These are phyloP conservation scores for Caranx ignobilis DNA, from an alignment of 2,113 vertebrate species.

Conservation along the genomic window DNA sequence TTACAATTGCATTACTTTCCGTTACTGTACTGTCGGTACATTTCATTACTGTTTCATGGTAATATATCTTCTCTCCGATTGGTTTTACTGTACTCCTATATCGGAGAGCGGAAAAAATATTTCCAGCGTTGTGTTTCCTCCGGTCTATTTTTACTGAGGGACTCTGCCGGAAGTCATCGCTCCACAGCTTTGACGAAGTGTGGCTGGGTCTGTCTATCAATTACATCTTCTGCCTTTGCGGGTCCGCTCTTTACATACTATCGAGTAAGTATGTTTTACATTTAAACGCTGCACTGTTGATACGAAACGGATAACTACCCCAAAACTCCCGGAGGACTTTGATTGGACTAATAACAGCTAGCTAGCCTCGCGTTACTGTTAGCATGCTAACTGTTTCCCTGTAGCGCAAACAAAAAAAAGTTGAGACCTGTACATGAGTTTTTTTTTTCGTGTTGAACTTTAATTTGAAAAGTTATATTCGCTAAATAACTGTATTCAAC, in stretches of 20 bases:
- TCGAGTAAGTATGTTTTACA: constrained; percentile 15
- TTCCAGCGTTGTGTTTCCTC: not conserved
- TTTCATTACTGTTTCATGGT: no score
- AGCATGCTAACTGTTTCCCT: constrained; percentile 33
- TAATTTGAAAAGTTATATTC: not conserved
- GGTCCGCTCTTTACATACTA: not conserved
- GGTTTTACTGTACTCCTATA: not conserved
- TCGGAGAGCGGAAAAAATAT: not conserved
- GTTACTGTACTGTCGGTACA: no score
- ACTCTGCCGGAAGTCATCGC: not conserved
- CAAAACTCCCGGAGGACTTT: not conserved
- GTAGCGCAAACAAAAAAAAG: not conserved
- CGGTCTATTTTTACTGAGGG: not conserved
- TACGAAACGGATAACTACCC: rapidly evolving
- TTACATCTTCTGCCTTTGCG: not conserved
- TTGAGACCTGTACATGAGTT: not conserved
- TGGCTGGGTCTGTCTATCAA: rapidly evolving
- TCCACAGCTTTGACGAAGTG: rapidly evolving
- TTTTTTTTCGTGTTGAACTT: no score
- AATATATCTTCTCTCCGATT: no score
- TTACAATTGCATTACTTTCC: no score
- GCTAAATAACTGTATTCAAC: not conserved
- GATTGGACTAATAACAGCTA: not conserved
- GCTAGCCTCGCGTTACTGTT: constrained; percentile 13
- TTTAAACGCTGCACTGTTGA: rapidly evolving